Evolutionary conservation across 2,888 invertebrate genomes (phyloP), one percentile per base, ranked within the genome.

Genomic region (Adela reaumurella): DNA sequence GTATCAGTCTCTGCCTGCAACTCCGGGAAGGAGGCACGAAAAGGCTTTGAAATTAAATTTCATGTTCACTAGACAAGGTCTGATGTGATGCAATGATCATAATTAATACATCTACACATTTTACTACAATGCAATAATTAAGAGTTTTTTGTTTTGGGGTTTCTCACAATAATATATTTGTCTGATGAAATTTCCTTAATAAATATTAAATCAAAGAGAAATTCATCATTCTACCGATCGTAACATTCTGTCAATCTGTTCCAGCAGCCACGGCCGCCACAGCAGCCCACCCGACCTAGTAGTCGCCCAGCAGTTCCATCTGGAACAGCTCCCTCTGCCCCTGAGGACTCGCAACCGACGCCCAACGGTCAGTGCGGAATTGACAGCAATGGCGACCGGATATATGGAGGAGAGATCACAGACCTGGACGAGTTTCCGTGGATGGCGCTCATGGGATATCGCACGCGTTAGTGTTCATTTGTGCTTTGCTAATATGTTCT

Each of bases 371-470:
- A 74, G 47, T 87, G 87, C 53, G 87, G 87, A 6, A 60, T 74
- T 17, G 80, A 79, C 41, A 77, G 74, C 35, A 72, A 76, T 46
- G 81, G 74, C n/a, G 81, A 86, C 60, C 77, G 81, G 46, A 82
- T 87, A 46, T 82, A 79, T 54, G 84, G 84, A 45, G 87, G 87
- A 10, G 74, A 78, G 49, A 68, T 81, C 44, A 83, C 85, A 0
- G 83, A 84, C n/a, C 58, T 84, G 4, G 84, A 84, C 49, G 86
- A 86, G 58, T 85, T 82, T 61, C 84, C 85, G 0, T 86, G 86
- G 86, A 74, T 84, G 77, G 81, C 81, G 0, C 56, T 84, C 18
- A 54, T 85, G 47, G 82, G 84, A 48, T 85, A 85, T 54, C 68
- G 71, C 28, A 77, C 78, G 53, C 62, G 83, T 83, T 59, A 66